Base-by-base conservation (phyloP, 2,113 vertebrate genomes). In the Mormoops blainvillei region DNA sequence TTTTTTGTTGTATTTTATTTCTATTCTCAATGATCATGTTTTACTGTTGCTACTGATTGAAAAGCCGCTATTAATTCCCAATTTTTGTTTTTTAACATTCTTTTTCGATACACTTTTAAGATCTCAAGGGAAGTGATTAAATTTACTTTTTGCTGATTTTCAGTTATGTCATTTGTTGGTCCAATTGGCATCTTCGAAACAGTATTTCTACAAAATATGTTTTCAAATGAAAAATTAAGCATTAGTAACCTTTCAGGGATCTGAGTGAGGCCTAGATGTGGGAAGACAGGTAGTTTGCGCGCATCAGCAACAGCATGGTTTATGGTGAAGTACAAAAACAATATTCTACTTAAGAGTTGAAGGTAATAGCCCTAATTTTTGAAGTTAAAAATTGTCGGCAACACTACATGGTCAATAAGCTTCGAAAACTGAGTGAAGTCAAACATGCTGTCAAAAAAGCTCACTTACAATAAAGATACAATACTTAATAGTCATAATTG, bases 131-230 rank as follows among this genome's bases (percentile, higher is more conserved):
- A 92, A 70, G 45, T 86, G 43, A 89, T 68, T 56, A 82, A 58
- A 87, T 70, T 80, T 84, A 73, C 43, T 63, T 50, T 71, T 73
- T 50, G 52, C 24, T 70, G 38, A 84, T 89, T 97, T 91, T 95
- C 63, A 83, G 13, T 19, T 19, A 85, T 31, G 8, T 82, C 13
- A 24, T 65, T 54, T 52, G 26, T 78, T 36, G 45, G 56, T 33
- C 56, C 19, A 89, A 88, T 0, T 58, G 19, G 4, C 20, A 95
- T 45, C 48, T 95, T 88, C 11, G 54, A 86, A 97, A 78, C 2
- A 67, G 12, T 45, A 82, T 91, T 91, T 90, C 50, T 87, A 94
- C 71, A 63, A 77, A 38, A 4, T 28, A 81, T 65, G 33, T 88
- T 78, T 70, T 33, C 81, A 91, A 91, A 91, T 36, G 13, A 82